A percentile compares a stretch with the other conserved stretches of the same genome.
These are phyloP conservation scores for Microdon myrmicae DNA, from an alignment of 2,888 invertebrate genomes.

Conservation along the genomic window DNA sequence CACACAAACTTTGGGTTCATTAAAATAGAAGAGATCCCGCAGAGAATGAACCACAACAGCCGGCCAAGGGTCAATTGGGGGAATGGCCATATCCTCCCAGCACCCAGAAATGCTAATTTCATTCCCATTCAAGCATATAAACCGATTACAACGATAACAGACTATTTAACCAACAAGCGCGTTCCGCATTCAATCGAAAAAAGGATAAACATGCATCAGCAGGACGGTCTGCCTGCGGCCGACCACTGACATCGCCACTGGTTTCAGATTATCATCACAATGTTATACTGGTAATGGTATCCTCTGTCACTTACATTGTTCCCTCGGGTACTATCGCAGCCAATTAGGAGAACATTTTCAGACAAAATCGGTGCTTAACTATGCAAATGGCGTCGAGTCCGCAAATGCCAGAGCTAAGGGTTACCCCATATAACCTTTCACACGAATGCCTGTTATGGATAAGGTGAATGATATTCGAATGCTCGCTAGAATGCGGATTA, in stretches of 20 bases:
- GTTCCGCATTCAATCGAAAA: constrained; percentile 16
- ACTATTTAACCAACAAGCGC: constrained; percentile 35
- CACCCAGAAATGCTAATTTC: constrained; percentile 55
- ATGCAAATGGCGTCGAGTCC: constrained; percentile 61
- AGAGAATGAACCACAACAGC: not conserved
- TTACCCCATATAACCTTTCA: constrained; percentile 33
- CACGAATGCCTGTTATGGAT: not conserved
- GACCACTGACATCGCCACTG: constrained; percentile 4
- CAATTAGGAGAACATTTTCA: constrained; percentile 63
- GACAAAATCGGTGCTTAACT: constrained; percentile 57
- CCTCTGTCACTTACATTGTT: constrained; percentile 57
- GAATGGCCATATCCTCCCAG: constrained; percentile 13
- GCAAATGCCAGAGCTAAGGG: constrained; percentile 33
- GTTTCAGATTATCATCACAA: constrained; percentile 35
- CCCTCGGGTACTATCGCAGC: constrained; percentile 66
- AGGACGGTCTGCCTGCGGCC: constrained; percentile 9
- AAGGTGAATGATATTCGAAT: not conserved
- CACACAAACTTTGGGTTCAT: constrained; percentile 16
- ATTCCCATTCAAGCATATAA: constrained; percentile 62
- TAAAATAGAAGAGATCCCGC: constrained; percentile 11
- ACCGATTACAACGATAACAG: constrained; percentile 59
- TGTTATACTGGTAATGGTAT: constrained; percentile 40
- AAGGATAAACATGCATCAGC: constrained; percentile 23
- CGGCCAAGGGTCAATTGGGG: constrained; percentile 33
- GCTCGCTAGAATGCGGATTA: constrained; percentile 35